Percentiles rank a stretch among this genome's conserved stretches.
Conservation (phyloP, 1,140 invertebrate genomes). For the Drosophila azteca region DNA sequence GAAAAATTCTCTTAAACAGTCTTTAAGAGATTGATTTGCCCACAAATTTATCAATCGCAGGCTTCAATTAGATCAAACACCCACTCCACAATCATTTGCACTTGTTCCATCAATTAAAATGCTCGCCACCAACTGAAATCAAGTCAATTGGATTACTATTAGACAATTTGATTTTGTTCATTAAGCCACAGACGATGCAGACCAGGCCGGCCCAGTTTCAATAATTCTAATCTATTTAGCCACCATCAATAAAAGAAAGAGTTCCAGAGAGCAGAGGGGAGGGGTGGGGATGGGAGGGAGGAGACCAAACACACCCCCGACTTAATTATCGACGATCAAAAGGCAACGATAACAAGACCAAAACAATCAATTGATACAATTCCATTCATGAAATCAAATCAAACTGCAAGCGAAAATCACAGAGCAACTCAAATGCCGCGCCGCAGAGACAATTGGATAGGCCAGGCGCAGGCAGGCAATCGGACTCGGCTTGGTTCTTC, state of each 20-base stretch:
- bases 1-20: no score
- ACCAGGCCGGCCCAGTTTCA: constrained; percentile 48
- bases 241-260: neutral
- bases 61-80: neutral
- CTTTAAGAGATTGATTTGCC: no score
- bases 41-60: no score
- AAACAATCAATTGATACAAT: constrained; percentile 82
- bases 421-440: constrained; percentile 25
- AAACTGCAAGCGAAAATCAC: constrained; percentile 76
- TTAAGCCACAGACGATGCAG: constrained; percentile 42
- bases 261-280: neutral
- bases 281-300: neutral
- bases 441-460: constrained; percentile 52
- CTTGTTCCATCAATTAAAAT: constrained; percentile 35
- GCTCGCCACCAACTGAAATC: constrained; percentile 37
- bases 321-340: constrained; percentile 78
- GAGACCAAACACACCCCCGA: constrained; percentile 57
- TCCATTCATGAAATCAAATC: constrained; percentile 80
- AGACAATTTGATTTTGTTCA: constrained; percentile 73
- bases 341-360: constrained; percentile 78
- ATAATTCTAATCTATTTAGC: constrained; percentile 73
- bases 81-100: constrained; percentile 8
- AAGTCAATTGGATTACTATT: constrained; percentile 65
- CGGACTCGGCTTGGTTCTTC: neutral
- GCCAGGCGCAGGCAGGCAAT: constrained; percentile 4